phyloP scores from a whole-genome alignment of 2,113 vertebrate species.

The Cnemophilus loriae region DNA sequence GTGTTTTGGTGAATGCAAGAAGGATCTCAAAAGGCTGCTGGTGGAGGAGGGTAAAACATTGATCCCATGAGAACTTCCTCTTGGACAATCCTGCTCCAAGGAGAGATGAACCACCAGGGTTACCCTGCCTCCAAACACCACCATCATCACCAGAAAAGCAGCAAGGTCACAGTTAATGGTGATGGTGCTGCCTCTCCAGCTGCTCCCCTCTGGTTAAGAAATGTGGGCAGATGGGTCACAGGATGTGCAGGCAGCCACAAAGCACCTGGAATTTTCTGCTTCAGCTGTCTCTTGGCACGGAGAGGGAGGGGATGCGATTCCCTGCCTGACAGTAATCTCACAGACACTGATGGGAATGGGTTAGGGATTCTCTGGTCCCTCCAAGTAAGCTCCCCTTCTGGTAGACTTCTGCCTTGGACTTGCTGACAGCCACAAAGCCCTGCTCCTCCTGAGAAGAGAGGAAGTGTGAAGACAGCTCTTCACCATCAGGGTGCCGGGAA shows the following conservation, averaged over 20 bases:
- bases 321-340: neutral
- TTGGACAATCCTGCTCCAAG: neutral
- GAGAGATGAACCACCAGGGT: neutral
- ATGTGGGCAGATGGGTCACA: neutral
- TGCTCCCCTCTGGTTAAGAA: neutral
- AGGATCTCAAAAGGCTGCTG: neutral
- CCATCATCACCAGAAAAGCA: neutral
- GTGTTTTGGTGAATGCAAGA: neutral
- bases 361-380: neutral
- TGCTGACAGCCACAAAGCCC: neutral
- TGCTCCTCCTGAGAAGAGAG: neutral
- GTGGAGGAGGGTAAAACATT: neutral
- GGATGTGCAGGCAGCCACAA: neutral
- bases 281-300: neutral
- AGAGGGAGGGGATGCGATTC: neutral
- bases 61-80: neutral
- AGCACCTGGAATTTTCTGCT: neutral
- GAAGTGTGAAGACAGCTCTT: neutral
- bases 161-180: neutral
- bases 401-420: neutral
- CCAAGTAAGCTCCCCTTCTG: neutral
- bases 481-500: neutral
- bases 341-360: neutral
- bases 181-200: neutral
- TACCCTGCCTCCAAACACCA: neutral